These are phyloP conservation scores for Stenoptilia bipunctidactyla DNA, from an alignment of 2,888 invertebrate species.

Conservation along the genomic window DNA sequence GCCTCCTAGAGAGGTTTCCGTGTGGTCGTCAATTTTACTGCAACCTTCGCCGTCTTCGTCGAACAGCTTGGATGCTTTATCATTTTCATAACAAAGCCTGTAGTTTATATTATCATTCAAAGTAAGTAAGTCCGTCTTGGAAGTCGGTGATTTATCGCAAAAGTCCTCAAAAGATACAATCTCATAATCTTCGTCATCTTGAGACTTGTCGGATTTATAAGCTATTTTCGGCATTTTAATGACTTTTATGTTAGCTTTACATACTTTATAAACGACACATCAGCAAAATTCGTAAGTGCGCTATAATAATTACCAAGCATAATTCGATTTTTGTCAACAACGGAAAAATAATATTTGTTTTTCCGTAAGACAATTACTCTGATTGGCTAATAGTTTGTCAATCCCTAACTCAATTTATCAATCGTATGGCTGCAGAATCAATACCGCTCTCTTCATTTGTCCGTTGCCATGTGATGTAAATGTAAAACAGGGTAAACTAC, in stretches of 20 bases:
- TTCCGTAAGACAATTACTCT: not conserved
- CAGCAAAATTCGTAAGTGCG: too few species aligned
- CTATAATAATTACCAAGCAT: too few species aligned
- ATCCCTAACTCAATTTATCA: too few species aligned
- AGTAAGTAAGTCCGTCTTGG: constrained; percentile 67
- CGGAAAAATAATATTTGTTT: constrained; percentile 2
- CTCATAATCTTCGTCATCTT: constrained; percentile 57
- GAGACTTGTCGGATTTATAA: constrained; percentile 48
- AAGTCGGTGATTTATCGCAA: constrained; percentile 64
- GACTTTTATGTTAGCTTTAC: constrained; percentile 7
- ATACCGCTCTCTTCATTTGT: too few species aligned
- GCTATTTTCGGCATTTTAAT: constrained; percentile 60
- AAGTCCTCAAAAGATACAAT: constrained; percentile 73
- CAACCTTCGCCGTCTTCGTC: constrained; percentile 46
- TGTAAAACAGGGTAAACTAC: too few species aligned
- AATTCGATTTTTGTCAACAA: not conserved
- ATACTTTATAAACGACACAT: too few species aligned
- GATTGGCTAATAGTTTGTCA: not conserved
- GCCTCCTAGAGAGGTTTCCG: constrained; percentile 53
- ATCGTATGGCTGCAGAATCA: too few species aligned
- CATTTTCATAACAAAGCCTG: constrained; percentile 55
- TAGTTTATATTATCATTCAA: constrained; percentile 67
- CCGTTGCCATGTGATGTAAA: too few species aligned
- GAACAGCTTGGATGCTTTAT: constrained; percentile 33
- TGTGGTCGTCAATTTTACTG: constrained; percentile 33